These are phyloP conservation scores for Rhizomys pruinosus DNA, from an alignment of 2,113 vertebrate genomes.

Conservation along the genomic window DNA sequence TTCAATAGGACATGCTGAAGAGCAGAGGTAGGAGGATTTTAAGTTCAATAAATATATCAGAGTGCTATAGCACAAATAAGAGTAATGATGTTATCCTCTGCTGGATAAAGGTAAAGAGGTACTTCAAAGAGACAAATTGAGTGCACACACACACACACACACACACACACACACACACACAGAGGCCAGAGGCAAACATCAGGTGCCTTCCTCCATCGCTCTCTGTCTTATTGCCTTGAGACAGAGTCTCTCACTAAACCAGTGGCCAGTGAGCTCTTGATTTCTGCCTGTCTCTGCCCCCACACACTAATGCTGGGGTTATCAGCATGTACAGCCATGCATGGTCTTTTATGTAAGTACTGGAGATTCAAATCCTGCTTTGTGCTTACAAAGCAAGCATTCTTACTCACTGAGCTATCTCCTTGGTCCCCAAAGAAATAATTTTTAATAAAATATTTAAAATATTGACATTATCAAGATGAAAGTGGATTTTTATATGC, in stretches of 20 bases:
- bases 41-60: slow-evolving; percentile 22
- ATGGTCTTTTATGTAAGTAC: background rate
- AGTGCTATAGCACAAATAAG: slow-evolving; percentile 14
- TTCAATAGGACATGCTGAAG: background rate
- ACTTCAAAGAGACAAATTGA: slow-evolving; percentile 20
- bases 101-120: slow-evolving; percentile 29
- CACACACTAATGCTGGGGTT: background rate
- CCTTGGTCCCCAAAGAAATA: background rate
- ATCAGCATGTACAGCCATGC: background rate
- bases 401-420: background rate
- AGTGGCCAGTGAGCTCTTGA: background rate
- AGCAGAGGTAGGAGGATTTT: background rate
- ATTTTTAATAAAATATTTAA: slow-evolving; percentile 53
- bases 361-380: background rate
- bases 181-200: background rate
- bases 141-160: too few species aligned
- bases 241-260: background rate
- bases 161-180: background rate
- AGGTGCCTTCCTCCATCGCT: background rate
- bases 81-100: slow-evolving; percentile 48
- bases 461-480: slow-evolving; percentile 39
- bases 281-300: background rate
- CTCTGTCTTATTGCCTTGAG: background rate
- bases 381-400: background rate
- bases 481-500: background rate